Conservation (phyloP, 2,113 vertebrate genomes). For the Colius striatus region DNA sequence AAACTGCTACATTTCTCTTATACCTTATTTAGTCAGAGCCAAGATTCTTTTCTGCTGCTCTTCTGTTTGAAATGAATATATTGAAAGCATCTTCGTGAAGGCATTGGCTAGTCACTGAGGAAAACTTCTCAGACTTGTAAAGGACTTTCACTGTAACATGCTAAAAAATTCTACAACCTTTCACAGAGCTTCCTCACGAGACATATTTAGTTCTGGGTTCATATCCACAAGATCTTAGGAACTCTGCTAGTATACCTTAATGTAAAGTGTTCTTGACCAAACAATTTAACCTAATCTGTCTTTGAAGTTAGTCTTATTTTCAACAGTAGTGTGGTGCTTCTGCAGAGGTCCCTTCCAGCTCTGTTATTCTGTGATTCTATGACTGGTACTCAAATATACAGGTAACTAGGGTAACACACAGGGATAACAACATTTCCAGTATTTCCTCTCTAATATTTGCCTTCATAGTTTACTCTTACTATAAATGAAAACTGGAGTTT, state of each 20-base stretch:
- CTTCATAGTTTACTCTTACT: background rate
- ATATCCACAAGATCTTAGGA: background rate
- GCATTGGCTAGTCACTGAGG: background rate
- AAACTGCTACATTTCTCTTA: background rate
- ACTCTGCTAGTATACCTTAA: background rate
- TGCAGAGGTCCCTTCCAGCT: background rate
- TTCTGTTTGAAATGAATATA: background rate
- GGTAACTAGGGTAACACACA: background rate
- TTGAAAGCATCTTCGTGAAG: background rate
- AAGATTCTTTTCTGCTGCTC: background rate
- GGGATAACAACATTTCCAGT: background rate
- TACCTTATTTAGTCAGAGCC: background rate
- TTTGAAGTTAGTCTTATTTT: background rate
- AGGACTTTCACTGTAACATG: background rate
- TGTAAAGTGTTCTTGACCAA: background rate
- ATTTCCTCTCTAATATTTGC: background rate
- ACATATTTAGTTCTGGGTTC: background rate
- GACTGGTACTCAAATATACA: background rate
- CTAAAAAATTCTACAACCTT: background rate
- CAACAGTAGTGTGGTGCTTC: background rate
- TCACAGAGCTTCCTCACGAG: background rate
- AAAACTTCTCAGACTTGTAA: background rate
- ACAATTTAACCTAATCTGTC: background rate
- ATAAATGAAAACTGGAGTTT: background rate
- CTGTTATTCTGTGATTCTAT: background rate